A percentile compares a stretch with the other conserved stretches of the same genome.
Conservation (phyloP, 2,888 invertebrate species). For the Drosophila parthenogenetica region DNA sequence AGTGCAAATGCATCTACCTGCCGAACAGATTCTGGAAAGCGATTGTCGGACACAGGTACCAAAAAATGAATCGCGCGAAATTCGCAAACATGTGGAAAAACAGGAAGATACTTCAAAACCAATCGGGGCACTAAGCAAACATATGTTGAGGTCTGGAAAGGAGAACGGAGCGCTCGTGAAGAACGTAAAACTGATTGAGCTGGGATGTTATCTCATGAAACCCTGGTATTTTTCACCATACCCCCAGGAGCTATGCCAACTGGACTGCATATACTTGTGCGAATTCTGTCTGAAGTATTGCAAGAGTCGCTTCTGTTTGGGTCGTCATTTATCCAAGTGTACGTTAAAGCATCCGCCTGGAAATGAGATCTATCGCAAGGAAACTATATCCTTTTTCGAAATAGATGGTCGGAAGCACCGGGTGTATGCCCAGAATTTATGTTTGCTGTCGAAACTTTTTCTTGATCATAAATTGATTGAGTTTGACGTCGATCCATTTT, state of each 20-base stretch:
- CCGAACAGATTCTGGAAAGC: neutral
- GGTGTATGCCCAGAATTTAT: conserved; percentile 97
- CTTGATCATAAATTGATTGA: conserved; percentile 99
- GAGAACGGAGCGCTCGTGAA: conserved; percentile 98
- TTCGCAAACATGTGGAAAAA: conserved; percentile 87
- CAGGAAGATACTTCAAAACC: conserved; percentile 49
- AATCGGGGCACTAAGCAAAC: neutral
- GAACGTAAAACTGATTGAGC: conserved; percentile 98
- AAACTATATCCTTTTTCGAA: conserved; percentile 97
- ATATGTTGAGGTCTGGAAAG: conserved; percentile 35
- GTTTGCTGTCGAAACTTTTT: conserved; percentile 97
- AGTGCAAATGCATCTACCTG: conserved; percentile 91
- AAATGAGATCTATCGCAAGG: conserved; percentile 98
- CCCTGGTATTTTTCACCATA: conserved; percentile 99
- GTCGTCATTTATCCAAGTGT: conserved; percentile 96
- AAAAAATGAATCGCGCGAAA: neutral
- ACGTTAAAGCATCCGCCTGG: conserved; percentile 94
- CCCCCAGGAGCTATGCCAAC: conserved; percentile 95
- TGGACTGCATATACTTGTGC: conserved; percentile 97
- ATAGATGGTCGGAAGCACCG: conserved; percentile 99
- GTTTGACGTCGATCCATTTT: conserved; percentile 99
- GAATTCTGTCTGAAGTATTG: conserved; percentile 99
- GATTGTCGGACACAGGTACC: neutral
- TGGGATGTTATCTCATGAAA: conserved; percentile 96
- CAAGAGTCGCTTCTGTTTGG: conserved; percentile 97